Percentiles rank a stretch among this genome's conserved stretches.
Evolutionary conservation across 2,113 vertebrate species (phyloP).

Genomic region (Sapayoa aenigma): DNA sequence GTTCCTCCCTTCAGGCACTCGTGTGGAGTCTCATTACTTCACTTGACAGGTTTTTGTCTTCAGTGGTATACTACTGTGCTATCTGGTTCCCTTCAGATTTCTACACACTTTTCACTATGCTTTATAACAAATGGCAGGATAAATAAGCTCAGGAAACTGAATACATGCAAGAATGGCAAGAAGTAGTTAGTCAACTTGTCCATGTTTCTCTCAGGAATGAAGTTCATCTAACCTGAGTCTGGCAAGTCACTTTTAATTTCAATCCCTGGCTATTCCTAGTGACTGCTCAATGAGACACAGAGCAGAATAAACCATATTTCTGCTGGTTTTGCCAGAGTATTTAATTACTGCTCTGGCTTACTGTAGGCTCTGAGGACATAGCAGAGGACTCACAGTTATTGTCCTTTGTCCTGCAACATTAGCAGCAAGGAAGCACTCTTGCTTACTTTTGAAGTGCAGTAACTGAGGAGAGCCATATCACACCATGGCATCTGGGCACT

Average conservation of each 20-base stretch:
- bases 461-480: neutral
- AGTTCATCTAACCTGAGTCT: neutral
- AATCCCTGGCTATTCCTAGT: neutral
- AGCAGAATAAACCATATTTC: neutral
- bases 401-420: constrained; percentile 8
- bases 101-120: neutral
- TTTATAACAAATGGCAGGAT: neutral
- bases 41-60: neutral
- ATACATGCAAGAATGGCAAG: neutral
- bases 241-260: neutral
- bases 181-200: neutral
- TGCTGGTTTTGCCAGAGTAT: neutral
- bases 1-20: neutral
- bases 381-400: neutral
- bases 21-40: neutral
- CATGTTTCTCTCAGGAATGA: neutral
- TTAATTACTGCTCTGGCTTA: neutral
- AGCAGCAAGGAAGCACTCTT: neutral
- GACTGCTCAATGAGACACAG: neutral
- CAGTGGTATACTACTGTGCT: neutral
- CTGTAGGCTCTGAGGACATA: neutral
- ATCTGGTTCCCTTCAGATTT: neutral
- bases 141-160: neutral
- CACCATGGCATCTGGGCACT: neutral
- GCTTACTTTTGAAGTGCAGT: neutral